phyloP scores from a whole-genome alignment of 2,888 invertebrate species.

The Falcaria lacertinaria region DNA sequence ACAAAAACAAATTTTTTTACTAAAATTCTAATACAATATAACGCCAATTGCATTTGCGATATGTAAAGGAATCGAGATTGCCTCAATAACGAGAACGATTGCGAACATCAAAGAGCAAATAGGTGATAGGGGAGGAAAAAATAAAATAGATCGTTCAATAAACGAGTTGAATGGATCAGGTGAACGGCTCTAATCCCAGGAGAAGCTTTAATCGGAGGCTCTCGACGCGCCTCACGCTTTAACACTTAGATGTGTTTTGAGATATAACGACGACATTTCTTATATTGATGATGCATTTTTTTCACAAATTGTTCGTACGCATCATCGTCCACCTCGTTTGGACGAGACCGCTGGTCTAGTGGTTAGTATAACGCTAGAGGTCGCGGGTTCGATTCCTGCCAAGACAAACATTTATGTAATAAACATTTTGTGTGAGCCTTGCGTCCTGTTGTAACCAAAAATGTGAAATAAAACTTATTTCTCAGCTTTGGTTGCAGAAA shows the following conservation, averaged over 20 bases:
- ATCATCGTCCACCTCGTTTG: no score
- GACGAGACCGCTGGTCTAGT: no score
- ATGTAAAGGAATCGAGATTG: slow-evolving; percentile 30
- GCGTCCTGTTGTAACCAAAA: no score
- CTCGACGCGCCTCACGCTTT: slow-evolving; percentile 19
- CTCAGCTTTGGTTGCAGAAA: no score
- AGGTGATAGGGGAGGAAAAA: slow-evolving; percentile 27
- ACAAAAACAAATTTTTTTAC: no score
- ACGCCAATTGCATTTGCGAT: not conserved
- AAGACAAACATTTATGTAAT: no score
- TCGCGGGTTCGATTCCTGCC: no score
- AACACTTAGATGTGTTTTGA: slow-evolving; percentile 3
- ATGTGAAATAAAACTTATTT: no score
- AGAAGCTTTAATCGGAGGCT: slow-evolving; percentile 25
- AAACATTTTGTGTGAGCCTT: no score
- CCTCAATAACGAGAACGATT: slow-evolving; percentile 37
- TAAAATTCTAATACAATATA: no score
- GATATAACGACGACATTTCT: slow-evolving; percentile 7
- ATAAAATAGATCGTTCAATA: slow-evolving; percentile 36
- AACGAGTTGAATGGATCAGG: slow-evolving; percentile 32
- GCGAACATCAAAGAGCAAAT: slow-evolving; percentile 38
- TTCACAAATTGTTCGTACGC: not conserved
- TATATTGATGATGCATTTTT: not conserved
- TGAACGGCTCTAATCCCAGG: slow-evolving; percentile 29
- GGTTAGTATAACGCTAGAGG: no score